Conservation (phyloP, 2,888 invertebrate species). For the Patella caerulea region DNA sequence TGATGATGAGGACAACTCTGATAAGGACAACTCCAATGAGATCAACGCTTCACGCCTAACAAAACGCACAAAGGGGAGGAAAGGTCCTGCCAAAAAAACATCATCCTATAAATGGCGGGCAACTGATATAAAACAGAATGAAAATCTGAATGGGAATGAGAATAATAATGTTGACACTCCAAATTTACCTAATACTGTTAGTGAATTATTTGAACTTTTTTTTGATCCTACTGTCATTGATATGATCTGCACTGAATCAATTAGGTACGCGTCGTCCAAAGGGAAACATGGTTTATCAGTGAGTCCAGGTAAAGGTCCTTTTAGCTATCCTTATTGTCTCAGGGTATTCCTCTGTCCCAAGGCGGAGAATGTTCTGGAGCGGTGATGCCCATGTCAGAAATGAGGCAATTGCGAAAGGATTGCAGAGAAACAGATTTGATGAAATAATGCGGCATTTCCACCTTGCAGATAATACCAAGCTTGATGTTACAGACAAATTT, state of each 20-base stretch:
- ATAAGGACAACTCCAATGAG: too few species aligned
- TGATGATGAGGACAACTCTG: too few species aligned
- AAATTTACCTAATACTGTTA: neutral
- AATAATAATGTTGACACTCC: neutral
- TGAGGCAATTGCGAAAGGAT: conserved; percentile 20
- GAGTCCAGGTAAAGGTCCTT: conserved; percentile 6
- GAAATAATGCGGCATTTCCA: conserved; percentile 35
- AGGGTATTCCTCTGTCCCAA: conserved; percentile 30
- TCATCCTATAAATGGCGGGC: too few species aligned
- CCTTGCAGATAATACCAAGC: conserved; percentile 27
- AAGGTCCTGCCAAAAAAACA: too few species aligned
- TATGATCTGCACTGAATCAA: conserved; percentile 12
- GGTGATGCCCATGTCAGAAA: conserved; percentile 26
- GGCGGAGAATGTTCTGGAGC: conserved; percentile 27
- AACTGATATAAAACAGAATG: too few species aligned
- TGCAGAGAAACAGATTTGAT: conserved; percentile 33
- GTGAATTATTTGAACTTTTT: conserved; percentile 26
- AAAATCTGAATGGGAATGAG: too few species aligned
- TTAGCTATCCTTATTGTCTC: conserved; percentile 31
- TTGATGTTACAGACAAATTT: conserved; percentile 34
- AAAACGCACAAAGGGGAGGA: too few species aligned
- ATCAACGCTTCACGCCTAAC: too few species aligned
- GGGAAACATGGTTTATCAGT: conserved; percentile 23
- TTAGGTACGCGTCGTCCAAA: conserved; percentile 26
- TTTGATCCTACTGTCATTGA: conserved; percentile 27